Percentiles rank a stretch among this genome's conserved stretches.
Evolutionary conservation across 2,113 vertebrate genomes (phyloP).

Genomic region (Stigmatopora nigra): DNA sequence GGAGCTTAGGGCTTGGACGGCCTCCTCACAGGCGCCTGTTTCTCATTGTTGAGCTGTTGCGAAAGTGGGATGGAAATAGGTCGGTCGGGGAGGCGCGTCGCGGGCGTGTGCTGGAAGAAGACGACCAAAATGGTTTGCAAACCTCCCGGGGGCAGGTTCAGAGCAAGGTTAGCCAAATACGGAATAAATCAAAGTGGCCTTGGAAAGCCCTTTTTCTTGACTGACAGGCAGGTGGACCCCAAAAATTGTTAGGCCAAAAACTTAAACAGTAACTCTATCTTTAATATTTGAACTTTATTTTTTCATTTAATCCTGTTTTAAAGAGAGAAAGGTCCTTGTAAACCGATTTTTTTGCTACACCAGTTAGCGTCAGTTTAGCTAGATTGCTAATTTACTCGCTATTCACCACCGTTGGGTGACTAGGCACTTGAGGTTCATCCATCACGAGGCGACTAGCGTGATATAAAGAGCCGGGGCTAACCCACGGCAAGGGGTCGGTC

Average conservation of each 20-base stretch:
- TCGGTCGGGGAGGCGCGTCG: slow-evolving; percentile 55
- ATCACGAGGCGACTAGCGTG: slow-evolving; percentile 78
- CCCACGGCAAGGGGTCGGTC: slow-evolving; percentile 84
- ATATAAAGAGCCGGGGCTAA: slow-evolving; percentile 85
- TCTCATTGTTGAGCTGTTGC: slow-evolving; percentile 63
- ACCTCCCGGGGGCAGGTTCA: slow-evolving; percentile 85
- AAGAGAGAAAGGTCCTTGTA: background rate
- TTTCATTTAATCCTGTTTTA: slow-evolving; percentile 43
- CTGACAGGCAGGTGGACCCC: slow-evolving; percentile 74
- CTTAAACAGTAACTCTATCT: background rate
- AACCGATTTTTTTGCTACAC: no score
- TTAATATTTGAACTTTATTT: background rate
- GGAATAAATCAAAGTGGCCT: slow-evolving; percentile 82
- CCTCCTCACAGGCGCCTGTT: slow-evolving; percentile 40
- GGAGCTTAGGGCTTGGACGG: no score
- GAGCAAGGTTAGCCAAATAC: slow-evolving; percentile 96
- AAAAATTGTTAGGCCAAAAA: no score
- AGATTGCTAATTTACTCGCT: slow-evolving; percentile 8
- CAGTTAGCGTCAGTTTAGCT: background rate
- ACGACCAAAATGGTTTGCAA: slow-evolving; percentile 64
- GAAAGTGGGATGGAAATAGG: slow-evolving; percentile 59
- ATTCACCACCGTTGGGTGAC: slow-evolving; percentile 33
- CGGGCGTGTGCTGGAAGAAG: slow-evolving; percentile 53
- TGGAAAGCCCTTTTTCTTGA: slow-evolving; percentile 41
- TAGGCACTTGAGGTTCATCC: slow-evolving; percentile 68